These are phyloP conservation scores for Leucopsar rothschildi DNA, from an alignment of 2,113 vertebrate species.

Conservation along the genomic window DNA sequence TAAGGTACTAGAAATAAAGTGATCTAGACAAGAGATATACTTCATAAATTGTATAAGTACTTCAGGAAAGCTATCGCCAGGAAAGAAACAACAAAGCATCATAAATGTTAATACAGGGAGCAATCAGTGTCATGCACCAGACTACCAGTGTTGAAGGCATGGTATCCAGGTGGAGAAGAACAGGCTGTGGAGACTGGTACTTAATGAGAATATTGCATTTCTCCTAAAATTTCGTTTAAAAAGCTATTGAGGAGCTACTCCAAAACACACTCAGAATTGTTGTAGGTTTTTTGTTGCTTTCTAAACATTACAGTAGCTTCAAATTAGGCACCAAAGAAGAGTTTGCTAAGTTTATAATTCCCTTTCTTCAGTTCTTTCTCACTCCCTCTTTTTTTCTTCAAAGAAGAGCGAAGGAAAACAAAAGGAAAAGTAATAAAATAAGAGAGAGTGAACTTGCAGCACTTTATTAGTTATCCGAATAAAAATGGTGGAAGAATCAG, in stretches of 20 bases:
- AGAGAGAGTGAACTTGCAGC: neutral
- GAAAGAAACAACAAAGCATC: constrained; percentile 20
- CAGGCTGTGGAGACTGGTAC: neutral
- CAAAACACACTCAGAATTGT: neutral
- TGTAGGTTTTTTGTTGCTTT: neutral
- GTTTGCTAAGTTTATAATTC: neutral
- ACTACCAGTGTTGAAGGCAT: neutral
- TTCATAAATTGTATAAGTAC: neutral
- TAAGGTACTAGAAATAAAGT: neutral
- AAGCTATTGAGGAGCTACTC: neutral
- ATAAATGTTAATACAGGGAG: neutral
- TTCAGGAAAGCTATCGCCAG: neutral
- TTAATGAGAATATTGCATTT: neutral
- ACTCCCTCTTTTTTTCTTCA: neutral
- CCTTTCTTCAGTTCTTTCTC: neutral
- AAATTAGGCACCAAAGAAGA: neutral
- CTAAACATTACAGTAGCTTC: neutral
- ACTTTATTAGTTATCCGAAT: neutral
- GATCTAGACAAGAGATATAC: neutral
- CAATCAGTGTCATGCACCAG: constrained; percentile 3
- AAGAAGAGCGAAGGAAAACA: neutral
- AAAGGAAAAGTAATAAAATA: neutral
- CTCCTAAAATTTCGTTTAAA: constrained; percentile 11
- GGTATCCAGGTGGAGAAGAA: neutral
- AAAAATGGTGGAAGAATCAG: neutral